Conservation (phyloP, 2,797 vertebrate species). For the Helostoma temminkii region DNA sequence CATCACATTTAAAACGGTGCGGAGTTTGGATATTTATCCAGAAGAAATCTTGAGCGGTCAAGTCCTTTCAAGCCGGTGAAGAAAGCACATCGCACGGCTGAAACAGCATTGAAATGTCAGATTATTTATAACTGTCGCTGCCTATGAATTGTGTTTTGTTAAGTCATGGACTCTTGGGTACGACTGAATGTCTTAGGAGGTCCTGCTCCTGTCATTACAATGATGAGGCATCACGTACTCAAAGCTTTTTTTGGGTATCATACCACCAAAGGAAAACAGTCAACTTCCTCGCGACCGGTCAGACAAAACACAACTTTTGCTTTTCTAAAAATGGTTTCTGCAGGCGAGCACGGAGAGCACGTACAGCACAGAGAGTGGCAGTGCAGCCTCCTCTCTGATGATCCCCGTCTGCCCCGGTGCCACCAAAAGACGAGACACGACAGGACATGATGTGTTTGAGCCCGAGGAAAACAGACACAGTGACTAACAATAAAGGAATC, state of each 20-base stretch:
- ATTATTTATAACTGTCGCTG: conserved; percentile 40
- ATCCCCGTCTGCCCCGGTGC: conserved; percentile 8
- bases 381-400: background rate
- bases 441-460: conserved; percentile 15
- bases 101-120: conserved; percentile 64
- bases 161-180: conserved; percentile 26
- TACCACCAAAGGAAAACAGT: conserved; percentile 52
- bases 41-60: conserved; percentile 3
- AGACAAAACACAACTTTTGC: conserved; percentile 37
- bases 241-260: conserved; percentile 40
- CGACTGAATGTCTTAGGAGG: conserved; percentile 29
- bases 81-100: conserved; percentile 39
- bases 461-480: conserved; percentile 3
- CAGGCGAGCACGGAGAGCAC: conserved; percentile 44
- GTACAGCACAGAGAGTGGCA: conserved; percentile 12
- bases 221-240: conserved; percentile 37
- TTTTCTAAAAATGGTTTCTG: conserved; percentile 24
- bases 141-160: conserved; percentile 37
- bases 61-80: conserved; percentile 21
- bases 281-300: conserved; percentile 20
- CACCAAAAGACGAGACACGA: conserved; percentile 19
- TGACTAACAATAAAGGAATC: conserved; percentile 20
- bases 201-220: conserved; percentile 23
- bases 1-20: background rate
- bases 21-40: background rate